Percentiles rank a stretch among this genome's conserved stretches.
phyloP scores from a whole-genome alignment of 2,888 invertebrate genomes.

The Eupithecia exiguata region DNA sequence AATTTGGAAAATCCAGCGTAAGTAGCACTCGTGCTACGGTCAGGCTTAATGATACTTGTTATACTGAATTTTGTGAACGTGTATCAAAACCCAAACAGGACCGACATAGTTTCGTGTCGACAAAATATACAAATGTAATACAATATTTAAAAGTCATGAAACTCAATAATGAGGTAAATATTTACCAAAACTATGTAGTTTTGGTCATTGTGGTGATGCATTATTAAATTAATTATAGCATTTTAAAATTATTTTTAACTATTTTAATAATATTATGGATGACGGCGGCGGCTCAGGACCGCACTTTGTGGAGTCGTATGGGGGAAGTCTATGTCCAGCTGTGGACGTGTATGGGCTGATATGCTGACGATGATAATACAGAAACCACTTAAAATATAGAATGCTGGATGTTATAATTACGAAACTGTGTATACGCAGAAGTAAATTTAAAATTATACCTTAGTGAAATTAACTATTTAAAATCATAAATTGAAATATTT shows the following conservation, averaged over 20 bases:
- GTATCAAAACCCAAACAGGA: background rate
- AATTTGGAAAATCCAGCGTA: background rate
- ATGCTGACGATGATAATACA: too few species aligned
- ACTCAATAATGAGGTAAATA: background rate
- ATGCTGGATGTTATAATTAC: background rate
- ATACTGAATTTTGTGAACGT: background rate
- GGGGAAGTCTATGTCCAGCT: too few species aligned
- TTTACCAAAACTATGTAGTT: background rate
- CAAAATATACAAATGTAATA: background rate
- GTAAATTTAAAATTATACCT: background rate
- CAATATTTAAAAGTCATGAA: background rate
- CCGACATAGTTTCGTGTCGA: background rate
- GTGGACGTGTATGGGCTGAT: too few species aligned
- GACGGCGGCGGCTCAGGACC: too few species aligned
- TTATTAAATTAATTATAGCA: too few species aligned
- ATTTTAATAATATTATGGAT: too few species aligned
- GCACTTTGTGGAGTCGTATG: too few species aligned
- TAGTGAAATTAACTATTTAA: background rate
- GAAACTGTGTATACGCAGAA: background rate
- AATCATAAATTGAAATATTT: background rate
- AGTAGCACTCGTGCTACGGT: background rate
- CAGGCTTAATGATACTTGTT: slow-evolving; percentile 3
- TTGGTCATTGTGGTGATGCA: too few species aligned
- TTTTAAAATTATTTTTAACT: too few species aligned
- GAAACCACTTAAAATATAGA: background rate